Percentiles rank a stretch among this genome's conserved stretches.
Conservation (phyloP, 2,888 invertebrate genomes). For the Caenorhabditis sp. region DNA sequence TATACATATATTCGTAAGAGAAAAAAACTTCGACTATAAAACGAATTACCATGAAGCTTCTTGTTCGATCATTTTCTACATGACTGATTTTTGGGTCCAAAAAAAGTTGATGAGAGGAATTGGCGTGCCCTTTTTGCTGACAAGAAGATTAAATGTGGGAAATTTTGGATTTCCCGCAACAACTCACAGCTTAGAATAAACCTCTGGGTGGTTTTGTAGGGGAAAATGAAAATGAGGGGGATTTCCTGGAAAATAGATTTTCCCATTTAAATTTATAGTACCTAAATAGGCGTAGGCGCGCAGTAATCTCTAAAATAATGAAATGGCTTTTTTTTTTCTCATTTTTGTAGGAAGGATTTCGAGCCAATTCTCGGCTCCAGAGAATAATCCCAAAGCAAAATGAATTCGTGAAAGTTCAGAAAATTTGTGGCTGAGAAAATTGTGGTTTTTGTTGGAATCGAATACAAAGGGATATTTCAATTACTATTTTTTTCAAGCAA, state of each 20-base stretch:
- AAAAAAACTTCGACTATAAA: not conserved
- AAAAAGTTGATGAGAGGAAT: not conserved
- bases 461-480: too few relatives aligned
- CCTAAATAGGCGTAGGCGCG: not conserved
- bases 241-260: not conserved
- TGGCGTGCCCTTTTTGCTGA: not conserved
- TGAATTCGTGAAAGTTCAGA: not conserved
- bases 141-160: not conserved
- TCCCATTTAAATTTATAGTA: not conserved
- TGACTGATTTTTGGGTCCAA: not conserved
- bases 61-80: not conserved
- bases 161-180: too few relatives aligned
- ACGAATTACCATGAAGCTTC: not conserved
- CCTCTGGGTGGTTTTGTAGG: too few relatives aligned
- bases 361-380: not conserved
- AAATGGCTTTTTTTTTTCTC: not conserved
- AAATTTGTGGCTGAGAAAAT: slow-evolving; percentile 1
- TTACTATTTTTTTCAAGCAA: too few relatives aligned
- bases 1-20: too few relatives aligned
- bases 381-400: too few relatives aligned
- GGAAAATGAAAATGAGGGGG: not conserved
- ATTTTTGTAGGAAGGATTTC: too few relatives aligned
- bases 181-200: too few relatives aligned
- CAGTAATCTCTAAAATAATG: not conserved
- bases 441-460: not conserved